phyloP scores from a whole-genome alignment of 2,888 invertebrate species.

The Agonum fuliginosum region DNA sequence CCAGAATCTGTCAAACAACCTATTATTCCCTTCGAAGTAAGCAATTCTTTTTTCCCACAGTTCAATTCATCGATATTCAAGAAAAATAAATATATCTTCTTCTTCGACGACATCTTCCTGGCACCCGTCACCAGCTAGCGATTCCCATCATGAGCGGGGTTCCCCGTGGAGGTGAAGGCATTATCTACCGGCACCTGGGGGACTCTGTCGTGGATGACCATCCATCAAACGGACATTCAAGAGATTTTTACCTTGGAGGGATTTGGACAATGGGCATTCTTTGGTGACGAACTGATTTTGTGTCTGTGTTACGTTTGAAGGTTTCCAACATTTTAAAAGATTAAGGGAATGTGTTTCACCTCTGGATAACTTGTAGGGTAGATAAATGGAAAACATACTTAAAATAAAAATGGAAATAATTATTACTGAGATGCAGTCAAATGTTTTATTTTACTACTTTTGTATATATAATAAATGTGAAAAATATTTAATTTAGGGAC shows the following conservation, averaged over 20 bases:
- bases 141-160: conserved; percentile 18
- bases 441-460: too few relatives aligned
- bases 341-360: background rate
- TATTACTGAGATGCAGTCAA: too few relatives aligned
- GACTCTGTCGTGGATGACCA: conserved; percentile 23
- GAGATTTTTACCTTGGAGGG: background rate
- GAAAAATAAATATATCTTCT: conserved; percentile 28
- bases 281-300: conserved; percentile 12
- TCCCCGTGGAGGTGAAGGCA: conserved; percentile 20
- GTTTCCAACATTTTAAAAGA: background rate
- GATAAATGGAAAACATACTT: too few relatives aligned
- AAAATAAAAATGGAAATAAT: too few relatives aligned
- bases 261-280: background rate
- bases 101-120: conserved; percentile 36
- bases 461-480: too few relatives aligned
- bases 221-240: conserved; percentile 21
- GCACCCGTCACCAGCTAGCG: conserved; percentile 14
- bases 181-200: conserved; percentile 34
- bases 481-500: too few relatives aligned
- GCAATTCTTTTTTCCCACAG: background rate
- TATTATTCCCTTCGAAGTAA: background rate
- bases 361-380: too few relatives aligned
- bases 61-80: background rate
- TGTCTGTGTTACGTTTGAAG: conserved; percentile 15
- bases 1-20: background rate